Conservation (phyloP, 2,888 invertebrate genomes). For the Erannis defoliaria region DNA sequence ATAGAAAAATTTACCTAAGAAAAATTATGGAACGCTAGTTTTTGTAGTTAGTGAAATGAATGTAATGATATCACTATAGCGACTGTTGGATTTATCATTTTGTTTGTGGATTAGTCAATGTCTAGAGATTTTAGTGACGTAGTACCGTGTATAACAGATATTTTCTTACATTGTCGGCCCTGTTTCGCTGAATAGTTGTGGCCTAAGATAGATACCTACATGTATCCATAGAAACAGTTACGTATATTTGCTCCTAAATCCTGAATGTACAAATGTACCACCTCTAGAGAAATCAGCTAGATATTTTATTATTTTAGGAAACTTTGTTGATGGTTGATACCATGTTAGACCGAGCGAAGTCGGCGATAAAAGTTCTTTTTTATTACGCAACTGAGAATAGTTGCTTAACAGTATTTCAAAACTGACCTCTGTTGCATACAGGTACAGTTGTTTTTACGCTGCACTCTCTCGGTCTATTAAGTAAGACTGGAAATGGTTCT, state of each 20-base stretch:
- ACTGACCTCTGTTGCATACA: not conserved
- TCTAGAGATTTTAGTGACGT: slow-evolving; percentile 69
- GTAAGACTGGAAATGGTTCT: slow-evolving; percentile 62
- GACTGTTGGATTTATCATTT: slow-evolving; percentile 64
- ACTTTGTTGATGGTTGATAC: slow-evolving; percentile 56
- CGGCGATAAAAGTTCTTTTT: slow-evolving; percentile 1
- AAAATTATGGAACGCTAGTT: slow-evolving; percentile 72
- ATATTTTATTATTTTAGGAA: slow-evolving; percentile 62
- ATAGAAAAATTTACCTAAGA: slow-evolving; percentile 57
- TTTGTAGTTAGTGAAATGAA: slow-evolving; percentile 74
- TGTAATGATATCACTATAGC: slow-evolving; percentile 59
- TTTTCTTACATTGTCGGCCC: slow-evolving; percentile 37
- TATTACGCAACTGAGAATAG: not conserved
- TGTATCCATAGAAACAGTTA: slow-evolving; percentile 34
- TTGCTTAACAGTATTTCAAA: not conserved
- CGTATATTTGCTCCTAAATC: slow-evolving; percentile 70
- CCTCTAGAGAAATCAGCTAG: slow-evolving; percentile 69
- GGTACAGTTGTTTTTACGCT: slow-evolving; percentile 7
- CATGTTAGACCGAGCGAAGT: slow-evolving; percentile 46
- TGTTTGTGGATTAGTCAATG: slow-evolving; percentile 71
- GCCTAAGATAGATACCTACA: slow-evolving; percentile 33
- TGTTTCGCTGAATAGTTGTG: slow-evolving; percentile 33
- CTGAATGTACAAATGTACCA: slow-evolving; percentile 81
- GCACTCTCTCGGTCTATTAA: slow-evolving; percentile 42
- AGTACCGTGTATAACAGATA: slow-evolving; percentile 47